Evolutionary conservation across 2,888 invertebrate genomes (phyloP), one percentile per base, ranked within the genome.

Genomic region (Oxystoma pomonae): DNA sequence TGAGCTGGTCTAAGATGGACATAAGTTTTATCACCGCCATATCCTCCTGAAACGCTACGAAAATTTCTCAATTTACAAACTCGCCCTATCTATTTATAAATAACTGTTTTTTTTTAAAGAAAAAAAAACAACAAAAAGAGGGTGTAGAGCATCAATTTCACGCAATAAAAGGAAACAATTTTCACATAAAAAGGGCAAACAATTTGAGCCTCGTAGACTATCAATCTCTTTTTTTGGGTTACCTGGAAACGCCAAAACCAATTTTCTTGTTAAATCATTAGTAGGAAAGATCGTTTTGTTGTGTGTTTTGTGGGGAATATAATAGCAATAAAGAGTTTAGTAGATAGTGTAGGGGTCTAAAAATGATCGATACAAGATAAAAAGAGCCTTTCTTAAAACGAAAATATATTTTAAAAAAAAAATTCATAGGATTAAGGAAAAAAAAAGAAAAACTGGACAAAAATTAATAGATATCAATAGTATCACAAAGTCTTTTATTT

Each of bases 261-360:
- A 59, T 65, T 62, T 65, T 60, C 62, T 35, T 62, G 62, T 62
- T 65, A 62, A 65, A 60, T 65, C 65, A 62, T 65, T 62, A 65
- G 55, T 18, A 12, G 49, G 35, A 35, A 35, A 35, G 35, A 35
- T 35, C 35, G 12, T 35, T 35, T 35, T 12, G 35, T 35, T 35
- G 35, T 35, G 35, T 35, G 35, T 35, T 35, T 35, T 35, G 35
- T 12, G 35, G 3, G 5, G 35, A 35, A 35, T 7, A 35, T 35
- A 35, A 35, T 35, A 35, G 35, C 35, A 35, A 35, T 35, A 35
- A 35, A 35, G 12, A 35, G 35, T 35, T 35, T 35, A 35, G 3
- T 35, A 35, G n/a, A n/a, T 35, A 35, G 12, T 3, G 12, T 12
- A 7, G 35, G 35, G 35, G 35, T 12, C 3, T 3, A 12, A 35